These are phyloP conservation scores for Fistularia tabacaria DNA, from an alignment of 2,797 vertebrate species.

Conservation along the genomic window DNA sequence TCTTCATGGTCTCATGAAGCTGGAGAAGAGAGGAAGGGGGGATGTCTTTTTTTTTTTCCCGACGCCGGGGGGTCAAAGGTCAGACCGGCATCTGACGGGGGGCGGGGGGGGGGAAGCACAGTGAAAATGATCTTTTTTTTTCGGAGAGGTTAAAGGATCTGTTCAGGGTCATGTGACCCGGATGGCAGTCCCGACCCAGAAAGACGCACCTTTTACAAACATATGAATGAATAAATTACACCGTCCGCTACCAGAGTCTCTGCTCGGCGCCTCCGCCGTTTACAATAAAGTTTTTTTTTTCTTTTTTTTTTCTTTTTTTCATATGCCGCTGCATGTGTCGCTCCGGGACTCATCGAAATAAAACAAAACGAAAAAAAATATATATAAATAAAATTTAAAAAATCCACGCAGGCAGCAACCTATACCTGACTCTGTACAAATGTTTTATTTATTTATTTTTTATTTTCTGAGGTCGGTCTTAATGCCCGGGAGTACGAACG, in stretches of 20 bases:
- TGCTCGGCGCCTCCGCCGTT: conserved; percentile 42
- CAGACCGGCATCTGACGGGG: conserved; percentile 36
- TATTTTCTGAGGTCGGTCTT: conserved; percentile 66
- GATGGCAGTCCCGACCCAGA: conserved; percentile 62
- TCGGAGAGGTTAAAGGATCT: conserved; percentile 38
- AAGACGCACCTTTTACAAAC: conserved; percentile 68
- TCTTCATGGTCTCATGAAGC: conserved; percentile 50
- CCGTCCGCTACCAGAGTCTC: conserved; percentile 65
- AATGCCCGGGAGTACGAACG: conserved; percentile 78
- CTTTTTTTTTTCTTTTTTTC: conserved; percentile 28
- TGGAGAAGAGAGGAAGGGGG: conserved; percentile 23
- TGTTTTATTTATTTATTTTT: conserved; percentile 61
- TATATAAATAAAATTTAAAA: conserved; percentile 11
- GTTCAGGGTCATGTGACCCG: conserved; percentile 43
- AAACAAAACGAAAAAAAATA: conserved; percentile 39
- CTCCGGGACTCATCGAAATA: conserved; percentile 64
- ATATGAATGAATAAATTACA: conserved; percentile 74
- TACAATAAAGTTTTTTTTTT: conserved; percentile 50
- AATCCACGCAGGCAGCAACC: conserved; percentile 59
- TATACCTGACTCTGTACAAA: conserved; percentile 73
- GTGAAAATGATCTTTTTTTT: conserved; percentile 66
- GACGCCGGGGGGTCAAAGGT: conserved; percentile 54
- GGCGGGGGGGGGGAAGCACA: too few species aligned
- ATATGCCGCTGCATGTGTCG: conserved; percentile 65
- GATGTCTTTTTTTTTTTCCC: conserved; percentile 66